A percentile compares a stretch with the other conserved stretches of the same genome.
phyloP scores from a whole-genome alignment of 2,797 vertebrate species.

The Urocyon cinereoargenteus region DNA sequence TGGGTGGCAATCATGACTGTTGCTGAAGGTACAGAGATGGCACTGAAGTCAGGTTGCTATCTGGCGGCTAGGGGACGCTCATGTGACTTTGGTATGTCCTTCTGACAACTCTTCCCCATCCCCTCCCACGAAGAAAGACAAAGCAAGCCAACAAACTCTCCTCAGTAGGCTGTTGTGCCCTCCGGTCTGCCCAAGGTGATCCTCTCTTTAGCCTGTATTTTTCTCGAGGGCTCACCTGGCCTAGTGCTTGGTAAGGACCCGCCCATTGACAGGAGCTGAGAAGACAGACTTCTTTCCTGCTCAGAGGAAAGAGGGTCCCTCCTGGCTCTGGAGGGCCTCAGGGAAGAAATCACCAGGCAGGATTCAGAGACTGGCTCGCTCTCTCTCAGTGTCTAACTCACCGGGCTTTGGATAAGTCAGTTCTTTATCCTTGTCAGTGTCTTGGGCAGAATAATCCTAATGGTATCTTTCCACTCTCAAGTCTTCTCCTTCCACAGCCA shows the following conservation, averaged over 20 bases:
- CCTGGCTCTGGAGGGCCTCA: not conserved
- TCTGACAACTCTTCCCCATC: not conserved
- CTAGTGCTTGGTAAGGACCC: not conserved
- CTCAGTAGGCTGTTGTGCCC: not conserved
- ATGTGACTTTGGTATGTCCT: not conserved
- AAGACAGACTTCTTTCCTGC: not conserved
- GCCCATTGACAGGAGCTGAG: not conserved
- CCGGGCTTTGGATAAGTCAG: not conserved
- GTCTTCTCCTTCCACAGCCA: not conserved
- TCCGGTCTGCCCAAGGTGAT: not conserved
- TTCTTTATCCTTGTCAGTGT: not conserved
- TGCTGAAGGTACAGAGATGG: not conserved
- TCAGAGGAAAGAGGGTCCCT: not conserved
- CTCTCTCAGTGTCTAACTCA: not conserved
- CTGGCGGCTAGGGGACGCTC: not conserved
- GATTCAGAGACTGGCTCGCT: not conserved
- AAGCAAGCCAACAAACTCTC: not conserved
- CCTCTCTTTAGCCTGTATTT: not conserved
- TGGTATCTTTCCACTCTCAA: not conserved
- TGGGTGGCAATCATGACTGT: not conserved
- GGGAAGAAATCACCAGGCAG: not conserved
- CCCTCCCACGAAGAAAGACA: not conserved
- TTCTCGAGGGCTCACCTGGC: not conserved
- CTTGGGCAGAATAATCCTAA: not conserved
- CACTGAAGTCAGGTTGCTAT: not conserved